phyloP scores from a whole-genome alignment of 2,797 vertebrate genomes.

The Melanotaenia parkinsoni region DNA sequence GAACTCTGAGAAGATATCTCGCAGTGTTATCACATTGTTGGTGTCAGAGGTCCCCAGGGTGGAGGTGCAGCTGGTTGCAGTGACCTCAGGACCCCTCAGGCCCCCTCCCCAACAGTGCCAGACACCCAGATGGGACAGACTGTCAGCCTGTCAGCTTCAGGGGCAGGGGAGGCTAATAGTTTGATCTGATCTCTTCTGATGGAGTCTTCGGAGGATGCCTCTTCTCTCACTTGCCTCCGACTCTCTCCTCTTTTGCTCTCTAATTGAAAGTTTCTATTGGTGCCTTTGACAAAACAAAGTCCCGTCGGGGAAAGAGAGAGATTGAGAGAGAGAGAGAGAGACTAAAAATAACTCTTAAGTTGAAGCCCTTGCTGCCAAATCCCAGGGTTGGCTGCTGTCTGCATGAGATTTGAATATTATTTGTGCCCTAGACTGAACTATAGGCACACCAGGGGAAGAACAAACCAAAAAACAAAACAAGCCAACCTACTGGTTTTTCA shows the following conservation, averaged over 20 bases:
- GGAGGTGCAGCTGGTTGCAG: constrained; percentile 74
- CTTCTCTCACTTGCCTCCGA: constrained; percentile 56
- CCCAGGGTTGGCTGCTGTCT: constrained; percentile 77
- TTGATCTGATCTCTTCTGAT: constrained; percentile 80
- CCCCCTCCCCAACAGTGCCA: constrained; percentile 54
- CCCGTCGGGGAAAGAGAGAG: constrained; percentile 67
- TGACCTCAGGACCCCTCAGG: constrained; percentile 67
- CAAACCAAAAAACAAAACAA: constrained; percentile 45
- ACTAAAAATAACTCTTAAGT: constrained; percentile 84
- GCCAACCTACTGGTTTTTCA: constrained; percentile 45
- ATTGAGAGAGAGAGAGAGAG: constrained; percentile 62
- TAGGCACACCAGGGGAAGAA: constrained; percentile 32
- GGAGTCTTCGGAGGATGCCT: constrained; percentile 69
- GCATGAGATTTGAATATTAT: constrained; percentile 82
- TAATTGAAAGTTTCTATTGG: constrained; percentile 84
- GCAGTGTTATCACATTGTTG: constrained; percentile 47
- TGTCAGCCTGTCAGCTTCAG: constrained; percentile 71
- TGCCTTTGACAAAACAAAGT: constrained; percentile 79
- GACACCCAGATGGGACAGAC: constrained; percentile 76
- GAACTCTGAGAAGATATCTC: constrained; percentile 34
- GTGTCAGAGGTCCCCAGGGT: constrained; percentile 63
- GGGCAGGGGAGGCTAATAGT: constrained; percentile 64
- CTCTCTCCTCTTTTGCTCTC: constrained; percentile 49
- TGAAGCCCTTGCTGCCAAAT: constrained; percentile 80
- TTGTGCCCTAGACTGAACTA: constrained; percentile 56